Percentiles rank a stretch among this genome's conserved stretches.
Conservation (phyloP, 2,113 vertebrate genomes). For the Chaetodon trifascialis region DNA sequence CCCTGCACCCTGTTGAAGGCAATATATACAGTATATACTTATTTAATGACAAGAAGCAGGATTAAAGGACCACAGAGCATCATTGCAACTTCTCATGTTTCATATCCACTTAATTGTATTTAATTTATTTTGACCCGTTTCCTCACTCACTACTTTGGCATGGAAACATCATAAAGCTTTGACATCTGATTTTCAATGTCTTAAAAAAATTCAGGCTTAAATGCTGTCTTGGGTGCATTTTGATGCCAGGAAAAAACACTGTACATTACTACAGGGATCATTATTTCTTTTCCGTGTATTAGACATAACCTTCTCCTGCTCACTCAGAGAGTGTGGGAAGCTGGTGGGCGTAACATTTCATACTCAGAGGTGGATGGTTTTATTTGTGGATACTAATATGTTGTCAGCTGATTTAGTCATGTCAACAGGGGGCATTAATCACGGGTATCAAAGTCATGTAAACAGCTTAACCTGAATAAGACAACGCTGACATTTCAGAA, state of each 20-base stretch:
- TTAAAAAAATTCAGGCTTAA: slow-evolving; percentile 10
- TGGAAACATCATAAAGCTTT: slow-evolving; percentile 7
- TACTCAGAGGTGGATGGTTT: slow-evolving; percentile 42
- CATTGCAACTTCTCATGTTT: not conserved
- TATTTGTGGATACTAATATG: slow-evolving; percentile 52
- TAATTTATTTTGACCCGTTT: not conserved
- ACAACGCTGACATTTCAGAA: slow-evolving; percentile 14
- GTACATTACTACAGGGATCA: slow-evolving; percentile 47
- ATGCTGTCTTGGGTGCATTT: slow-evolving; percentile 17
- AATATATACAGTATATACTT: not conserved
- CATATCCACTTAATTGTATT: not conserved
- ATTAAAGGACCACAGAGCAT: not conserved
- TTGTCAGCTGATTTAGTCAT: slow-evolving; percentile 65
- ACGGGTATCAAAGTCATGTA: slow-evolving; percentile 46
- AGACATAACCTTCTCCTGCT: slow-evolving; percentile 54
- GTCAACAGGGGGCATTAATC: slow-evolving; percentile 59
- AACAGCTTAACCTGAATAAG: slow-evolving; percentile 60
- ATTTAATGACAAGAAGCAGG: not conserved
- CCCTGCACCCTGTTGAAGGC: not conserved
- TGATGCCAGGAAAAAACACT: slow-evolving; percentile 8
- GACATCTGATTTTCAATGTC: not conserved
- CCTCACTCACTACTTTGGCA: not conserved
- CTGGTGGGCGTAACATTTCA: slow-evolving; percentile 55
- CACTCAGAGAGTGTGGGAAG: slow-evolving; percentile 59
- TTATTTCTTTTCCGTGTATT: slow-evolving; percentile 47